phyloP scores from a whole-genome alignment of 2,797 vertebrate species.

The Girardinus metallicus region DNA sequence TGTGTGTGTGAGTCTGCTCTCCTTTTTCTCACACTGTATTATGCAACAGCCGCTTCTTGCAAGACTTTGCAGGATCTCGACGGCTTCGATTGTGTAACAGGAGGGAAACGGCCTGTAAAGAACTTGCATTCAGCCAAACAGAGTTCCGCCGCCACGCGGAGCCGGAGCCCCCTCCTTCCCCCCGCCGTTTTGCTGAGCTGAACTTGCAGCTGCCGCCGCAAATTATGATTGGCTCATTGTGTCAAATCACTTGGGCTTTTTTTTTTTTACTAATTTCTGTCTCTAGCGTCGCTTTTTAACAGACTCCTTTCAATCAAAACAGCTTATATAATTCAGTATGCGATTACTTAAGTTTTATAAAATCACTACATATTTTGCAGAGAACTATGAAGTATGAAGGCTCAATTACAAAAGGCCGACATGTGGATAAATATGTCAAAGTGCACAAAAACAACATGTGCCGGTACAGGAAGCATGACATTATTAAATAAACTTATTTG shows the following conservation, averaged over 20 bases:
- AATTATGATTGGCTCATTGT: slow-evolving; percentile 10
- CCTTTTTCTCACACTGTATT: slow-evolving; percentile 45
- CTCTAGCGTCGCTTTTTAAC: slow-evolving; percentile 12
- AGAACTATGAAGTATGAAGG: not conserved
- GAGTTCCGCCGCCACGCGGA: slow-evolving; percentile 3
- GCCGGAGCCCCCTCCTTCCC: not conserved
- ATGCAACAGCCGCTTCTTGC: slow-evolving; percentile 64
- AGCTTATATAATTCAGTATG: not conserved
- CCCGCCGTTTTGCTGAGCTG: not conserved
- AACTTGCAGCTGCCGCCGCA: not conserved
- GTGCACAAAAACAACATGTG: not conserved
- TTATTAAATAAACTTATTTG: not conserved
- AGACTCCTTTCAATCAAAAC: not conserved
- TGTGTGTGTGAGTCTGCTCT: not conserved
- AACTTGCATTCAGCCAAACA: slow-evolving; percentile 27
- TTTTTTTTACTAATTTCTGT: slow-evolving; percentile 8
- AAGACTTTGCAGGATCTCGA: slow-evolving; percentile 64
- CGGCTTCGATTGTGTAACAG: slow-evolving; percentile 64
- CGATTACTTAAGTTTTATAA: not conserved
- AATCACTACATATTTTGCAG: not conserved
- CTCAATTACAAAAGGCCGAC: not conserved
- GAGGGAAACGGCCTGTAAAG: slow-evolving; percentile 45
- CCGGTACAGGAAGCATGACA: not conserved
- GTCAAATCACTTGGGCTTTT: slow-evolving; percentile 22
- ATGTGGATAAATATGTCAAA: not conserved